These are phyloP conservation scores for Lateolabrax maculatus DNA, from an alignment of 2,797 vertebrate species.

Conservation along the genomic window DNA sequence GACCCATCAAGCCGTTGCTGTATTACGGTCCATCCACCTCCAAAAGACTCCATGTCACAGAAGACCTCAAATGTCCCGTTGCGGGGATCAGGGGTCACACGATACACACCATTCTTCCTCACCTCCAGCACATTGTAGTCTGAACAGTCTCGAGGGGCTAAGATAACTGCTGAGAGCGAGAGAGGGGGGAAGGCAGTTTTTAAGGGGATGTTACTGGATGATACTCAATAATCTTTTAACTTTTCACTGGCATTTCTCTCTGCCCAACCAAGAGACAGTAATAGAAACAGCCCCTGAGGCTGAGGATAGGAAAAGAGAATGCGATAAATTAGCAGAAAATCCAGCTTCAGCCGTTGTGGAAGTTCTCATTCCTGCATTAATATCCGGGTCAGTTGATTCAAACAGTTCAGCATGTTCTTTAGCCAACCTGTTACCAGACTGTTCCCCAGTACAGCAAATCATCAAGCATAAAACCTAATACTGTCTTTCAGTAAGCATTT, in stretches of 20 bases:
- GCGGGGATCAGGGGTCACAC: slow-evolving; percentile 88
- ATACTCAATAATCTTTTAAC: slow-evolving; percentile 50
- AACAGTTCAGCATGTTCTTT: slow-evolving; percentile 22
- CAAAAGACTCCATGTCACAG: slow-evolving; percentile 95
- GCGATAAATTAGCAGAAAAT: slow-evolving; percentile 49
- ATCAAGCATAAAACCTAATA: neutral
- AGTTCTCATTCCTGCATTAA: slow-evolving; percentile 53
- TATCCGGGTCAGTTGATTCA: slow-evolving; percentile 36
- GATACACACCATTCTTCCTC: slow-evolving; percentile 88
- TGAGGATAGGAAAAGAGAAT: slow-evolving; percentile 39
- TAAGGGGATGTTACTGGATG: slow-evolving; percentile 39
- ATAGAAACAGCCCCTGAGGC: slow-evolving; percentile 59
- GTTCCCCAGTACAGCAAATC: slow-evolving; percentile 22
- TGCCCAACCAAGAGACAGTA: slow-evolving; percentile 40
- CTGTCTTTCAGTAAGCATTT: slow-evolving; percentile 3
- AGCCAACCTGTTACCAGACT: neutral
- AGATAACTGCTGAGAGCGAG: slow-evolving; percentile 70
- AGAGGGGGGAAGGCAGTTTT: slow-evolving; percentile 16
- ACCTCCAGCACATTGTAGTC: slow-evolving; percentile 88
- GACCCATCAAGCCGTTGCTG: slow-evolving; percentile 93
- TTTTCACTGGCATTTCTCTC: slow-evolving; percentile 49
- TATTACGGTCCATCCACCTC: slow-evolving; percentile 95
- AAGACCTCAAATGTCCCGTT: slow-evolving; percentile 91
- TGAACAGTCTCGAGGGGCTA: slow-evolving; percentile 90
- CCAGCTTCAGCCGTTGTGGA: slow-evolving; percentile 41